Evolutionary conservation across 2,888 invertebrate genomes (phyloP), one percentile per base, ranked within the genome.

Genomic region (Thereva nobilitata): DNA sequence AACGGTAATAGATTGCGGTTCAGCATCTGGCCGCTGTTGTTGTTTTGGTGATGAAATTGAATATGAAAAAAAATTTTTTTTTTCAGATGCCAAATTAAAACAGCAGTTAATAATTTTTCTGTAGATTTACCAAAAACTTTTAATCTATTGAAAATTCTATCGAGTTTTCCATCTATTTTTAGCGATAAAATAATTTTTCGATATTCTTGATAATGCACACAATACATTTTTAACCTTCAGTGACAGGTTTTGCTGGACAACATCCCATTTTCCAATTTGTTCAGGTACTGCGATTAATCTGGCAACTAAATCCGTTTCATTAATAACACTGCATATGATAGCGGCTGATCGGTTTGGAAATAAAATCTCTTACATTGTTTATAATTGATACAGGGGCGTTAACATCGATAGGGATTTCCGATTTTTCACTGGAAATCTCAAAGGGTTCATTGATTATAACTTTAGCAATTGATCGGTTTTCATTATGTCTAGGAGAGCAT

Each of bases 31-130:
- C n/a, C n/a, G n/a, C n/a, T n/a, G n/a, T n/a, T n/a, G n/a, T n/a
- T n/a, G n/a, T n/a, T n/a, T n/a, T n/a, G n/a, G n/a, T n/a, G n/a
- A n/a, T n/a, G n/a, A n/a, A n/a, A n/a, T n/a, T n/a, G n/a, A n/a
- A n/a, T n/a, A n/a, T n/a, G n/a, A n/a, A n/a, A n/a, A n/a, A n/a
- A n/a, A n/a, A n/a, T n/a, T n/a, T n/a, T n/a, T n/a, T n/a, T n/a
- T n/a, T n/a, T 80, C 76, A 72, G 77, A 82, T 34, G 85, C 83
- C 77, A 85, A 74, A 68, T 77, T 76, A 61, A 85, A 79, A 42
- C 84, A 78, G 82, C 77, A 49, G 81, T 78, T 5, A 86, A 72
- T 7, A 86, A 72, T 12, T 77, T 76, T 67, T 77, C 74, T 0
- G 83, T 77, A 1, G 85, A 84, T 52, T 80, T 75, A 0, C 83